Evolutionary conservation across 2,113 vertebrate species (phyloP).

Genomic region (Xiphorhynchus elegans): DNA sequence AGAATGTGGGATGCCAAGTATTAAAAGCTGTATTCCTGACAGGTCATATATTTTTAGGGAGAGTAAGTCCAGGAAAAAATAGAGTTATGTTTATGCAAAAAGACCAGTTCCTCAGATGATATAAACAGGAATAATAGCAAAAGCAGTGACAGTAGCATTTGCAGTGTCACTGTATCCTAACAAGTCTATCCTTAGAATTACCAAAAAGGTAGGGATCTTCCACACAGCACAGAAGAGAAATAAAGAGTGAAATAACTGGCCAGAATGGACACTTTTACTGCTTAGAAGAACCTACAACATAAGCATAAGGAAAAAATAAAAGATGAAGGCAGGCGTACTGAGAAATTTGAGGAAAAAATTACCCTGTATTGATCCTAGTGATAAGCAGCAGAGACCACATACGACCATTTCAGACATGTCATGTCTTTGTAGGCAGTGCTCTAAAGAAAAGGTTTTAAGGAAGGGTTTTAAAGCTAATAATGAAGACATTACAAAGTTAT

Average conservation of each 20-base stretch:
- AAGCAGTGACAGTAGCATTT: not conserved
- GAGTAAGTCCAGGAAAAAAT: not conserved
- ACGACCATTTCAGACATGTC: not conserved
- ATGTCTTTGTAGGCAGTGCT: not conserved
- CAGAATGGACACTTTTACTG: not conserved
- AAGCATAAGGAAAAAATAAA: not conserved
- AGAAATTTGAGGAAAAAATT: not conserved
- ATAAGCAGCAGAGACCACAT: not conserved
- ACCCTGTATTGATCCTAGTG: not conserved
- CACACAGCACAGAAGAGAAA: not conserved
- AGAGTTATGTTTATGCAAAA: not conserved
- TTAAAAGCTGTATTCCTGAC: not conserved
- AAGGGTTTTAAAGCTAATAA: not conserved
- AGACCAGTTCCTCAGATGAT: not conserved
- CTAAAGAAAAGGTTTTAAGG: not conserved
- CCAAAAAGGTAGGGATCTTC: not conserved
- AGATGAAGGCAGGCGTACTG: not conserved
- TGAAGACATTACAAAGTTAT: not conserved
- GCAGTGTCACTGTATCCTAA: not conserved
- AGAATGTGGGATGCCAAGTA: not conserved
- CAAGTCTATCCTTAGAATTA: not conserved
- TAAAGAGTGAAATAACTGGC: not conserved
- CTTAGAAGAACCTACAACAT: not conserved
- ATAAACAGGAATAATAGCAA: not conserved
- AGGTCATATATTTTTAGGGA: not conserved